phyloP scores from a whole-genome alignment of 2,113 vertebrate species.

The Eonycteris spelaea region DNA sequence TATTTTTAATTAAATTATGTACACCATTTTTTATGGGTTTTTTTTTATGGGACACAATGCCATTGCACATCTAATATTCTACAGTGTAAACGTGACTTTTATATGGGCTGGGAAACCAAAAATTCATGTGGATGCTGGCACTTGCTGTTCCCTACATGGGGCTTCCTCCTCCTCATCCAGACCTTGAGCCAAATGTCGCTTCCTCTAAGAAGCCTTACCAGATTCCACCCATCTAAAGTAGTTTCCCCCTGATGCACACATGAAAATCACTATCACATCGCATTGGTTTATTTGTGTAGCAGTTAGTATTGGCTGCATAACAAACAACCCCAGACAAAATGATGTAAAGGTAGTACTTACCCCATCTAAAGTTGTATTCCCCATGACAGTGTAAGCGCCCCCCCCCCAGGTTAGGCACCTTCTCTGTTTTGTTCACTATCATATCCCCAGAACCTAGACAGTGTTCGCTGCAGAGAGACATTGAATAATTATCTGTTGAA shows the following conservation, averaged over 20 bases:
- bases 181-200: not conserved
- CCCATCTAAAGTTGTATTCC: not conserved
- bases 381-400: rapidly evolving
- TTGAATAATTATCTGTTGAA: not conserved
- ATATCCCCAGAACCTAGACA: not conserved
- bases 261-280: not conserved
- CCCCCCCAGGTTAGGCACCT: not conserved
- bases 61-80: not conserved
- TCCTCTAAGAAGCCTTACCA: not conserved
- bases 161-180: not conserved
- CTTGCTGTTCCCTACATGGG: not conserved
- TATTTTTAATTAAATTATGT: not conserved
- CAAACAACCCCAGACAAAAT: not conserved
- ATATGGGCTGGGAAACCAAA: not conserved
- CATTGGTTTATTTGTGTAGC: not conserved
- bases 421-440: not conserved
- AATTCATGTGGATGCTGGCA: not conserved
- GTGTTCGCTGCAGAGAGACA: not conserved
- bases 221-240: not conserved
- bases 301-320: not conserved
- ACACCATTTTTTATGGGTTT: not conserved
- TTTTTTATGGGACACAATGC: not conserved
- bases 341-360: not conserved
- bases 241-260: not conserved
- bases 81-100: not conserved